Conservation (phyloP, 1,140 invertebrate species). For the Anthonomus grandis region DNA sequence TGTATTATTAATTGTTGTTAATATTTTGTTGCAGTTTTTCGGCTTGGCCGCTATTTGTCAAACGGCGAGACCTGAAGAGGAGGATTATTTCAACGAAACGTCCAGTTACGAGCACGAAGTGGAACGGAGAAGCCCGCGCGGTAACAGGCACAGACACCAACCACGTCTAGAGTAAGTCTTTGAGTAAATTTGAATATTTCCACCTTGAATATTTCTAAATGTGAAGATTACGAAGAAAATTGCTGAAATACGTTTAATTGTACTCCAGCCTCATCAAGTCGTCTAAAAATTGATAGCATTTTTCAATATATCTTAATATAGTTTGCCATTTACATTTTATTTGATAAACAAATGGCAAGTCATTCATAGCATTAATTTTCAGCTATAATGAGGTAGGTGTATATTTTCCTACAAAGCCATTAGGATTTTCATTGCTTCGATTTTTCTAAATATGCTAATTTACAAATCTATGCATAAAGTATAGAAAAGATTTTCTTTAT, state of each 20-base stretch:
- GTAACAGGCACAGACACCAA: slow-evolving; percentile 8
- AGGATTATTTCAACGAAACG: slow-evolving; percentile 40
- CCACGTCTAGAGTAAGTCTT: slow-evolving; percentile 4
- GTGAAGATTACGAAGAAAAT: not conserved
- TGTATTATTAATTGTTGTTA: no score
- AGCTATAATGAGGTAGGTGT: no score
- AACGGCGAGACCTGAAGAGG: slow-evolving; percentile 35
- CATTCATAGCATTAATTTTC: no score
- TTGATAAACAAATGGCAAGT: no score
- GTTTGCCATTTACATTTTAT: not conserved
- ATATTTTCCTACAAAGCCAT: no score
- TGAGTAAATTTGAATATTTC: not conserved
- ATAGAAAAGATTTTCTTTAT: no score
- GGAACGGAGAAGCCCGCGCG: slow-evolving; percentile 6
- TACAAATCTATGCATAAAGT: no score
- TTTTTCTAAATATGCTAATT: no score
- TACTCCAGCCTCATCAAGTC: not conserved
- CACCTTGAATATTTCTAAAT: not conserved
- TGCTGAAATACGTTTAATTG: not conserved
- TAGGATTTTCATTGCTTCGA: no score
- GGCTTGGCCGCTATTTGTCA: slow-evolving; percentile 45
- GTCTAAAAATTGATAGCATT: not conserved
- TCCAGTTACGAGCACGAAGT: not conserved
- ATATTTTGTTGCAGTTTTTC: slow-evolving; percentile 44
- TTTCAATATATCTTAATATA: not conserved